These are phyloP conservation scores for Rafetus swinhoei DNA, from an alignment of 2,113 vertebrate species.

Conservation along the genomic window DNA sequence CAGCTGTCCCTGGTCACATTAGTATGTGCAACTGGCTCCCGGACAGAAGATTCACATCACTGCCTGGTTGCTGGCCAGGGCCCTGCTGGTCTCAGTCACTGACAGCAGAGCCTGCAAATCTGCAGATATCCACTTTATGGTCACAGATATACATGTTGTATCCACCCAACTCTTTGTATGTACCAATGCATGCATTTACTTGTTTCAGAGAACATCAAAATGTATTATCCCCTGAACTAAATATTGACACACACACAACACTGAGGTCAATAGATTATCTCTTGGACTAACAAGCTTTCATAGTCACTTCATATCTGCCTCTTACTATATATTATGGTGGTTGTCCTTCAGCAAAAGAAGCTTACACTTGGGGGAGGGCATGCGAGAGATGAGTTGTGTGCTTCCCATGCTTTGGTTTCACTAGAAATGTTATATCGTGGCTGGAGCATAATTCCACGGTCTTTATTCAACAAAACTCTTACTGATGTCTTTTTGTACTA, in stretches of 20 bases:
- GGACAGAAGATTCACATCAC: too few relatives aligned
- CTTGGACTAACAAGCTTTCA: constrained; percentile 66
- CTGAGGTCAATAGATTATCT: constrained; percentile 64
- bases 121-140: too few relatives aligned
- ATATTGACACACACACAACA: constrained; percentile 64
- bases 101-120: too few relatives aligned
- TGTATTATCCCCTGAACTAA: constrained; percentile 64
- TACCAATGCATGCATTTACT: not conserved
- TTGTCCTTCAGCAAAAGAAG: constrained; percentile 64
- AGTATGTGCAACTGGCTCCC: too few relatives aligned
- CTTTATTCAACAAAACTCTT: not conserved
- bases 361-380: not conserved
- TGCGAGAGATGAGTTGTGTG: not conserved
- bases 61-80: too few relatives aligned
- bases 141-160: too few relatives aligned
- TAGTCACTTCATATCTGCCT: constrained; percentile 61
- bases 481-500: not conserved
- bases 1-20: too few relatives aligned
- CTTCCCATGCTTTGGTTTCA: not conserved
- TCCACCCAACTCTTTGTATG: not conserved
- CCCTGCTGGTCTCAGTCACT: too few relatives aligned
- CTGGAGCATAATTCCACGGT: not conserved
- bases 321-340: constrained; percentile 39
- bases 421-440: not conserved
- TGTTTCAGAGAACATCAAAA: constrained; percentile 42